A percentile compares a stretch with the other conserved stretches of the same genome.
Conservation (phyloP, 2,888 invertebrate genomes). For the Malthinus seriepunctatus region DNA sequence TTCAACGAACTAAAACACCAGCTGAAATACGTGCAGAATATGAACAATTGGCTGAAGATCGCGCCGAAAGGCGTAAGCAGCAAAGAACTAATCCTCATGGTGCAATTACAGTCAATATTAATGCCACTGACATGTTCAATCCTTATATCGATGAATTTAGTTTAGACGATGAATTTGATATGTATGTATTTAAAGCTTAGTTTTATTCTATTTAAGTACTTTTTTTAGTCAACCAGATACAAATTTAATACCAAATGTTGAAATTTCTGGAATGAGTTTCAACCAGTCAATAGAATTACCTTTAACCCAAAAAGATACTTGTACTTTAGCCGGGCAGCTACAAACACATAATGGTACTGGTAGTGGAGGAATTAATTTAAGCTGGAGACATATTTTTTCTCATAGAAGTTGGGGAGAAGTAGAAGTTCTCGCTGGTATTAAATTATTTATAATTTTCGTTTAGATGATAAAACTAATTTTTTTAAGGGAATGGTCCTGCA, state of each 20-base stretch:
- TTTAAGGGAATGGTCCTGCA: constrained; percentile 69
- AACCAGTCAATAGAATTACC: constrained; percentile 94
- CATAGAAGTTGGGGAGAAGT: constrained; percentile 88
- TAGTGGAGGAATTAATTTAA: constrained; percentile 74
- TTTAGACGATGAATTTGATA: constrained; percentile 52
- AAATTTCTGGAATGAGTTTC: constrained; percentile 92
- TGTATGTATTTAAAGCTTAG: constrained; percentile 36
- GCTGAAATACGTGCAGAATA: constrained; percentile 97
- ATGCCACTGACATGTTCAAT: constrained; percentile 92
- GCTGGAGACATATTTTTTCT: constrained; percentile 76
- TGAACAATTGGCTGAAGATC: constrained; percentile 81
- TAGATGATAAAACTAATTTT: background rate
- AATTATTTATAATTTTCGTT: background rate
- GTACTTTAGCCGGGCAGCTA: constrained; percentile 80
- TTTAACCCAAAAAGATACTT: constrained; percentile 81
- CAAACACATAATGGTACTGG: constrained; percentile 89
- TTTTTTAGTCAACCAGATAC: constrained; percentile 44
- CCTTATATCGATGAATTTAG: constrained; percentile 76
- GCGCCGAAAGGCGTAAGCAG: constrained; percentile 85
- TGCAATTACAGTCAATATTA: constrained; percentile 81
- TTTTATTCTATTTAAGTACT: background rate
- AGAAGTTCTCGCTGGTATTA: constrained; percentile 75
- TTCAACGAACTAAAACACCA: constrained; percentile 89
- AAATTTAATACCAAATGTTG: constrained; percentile 70
- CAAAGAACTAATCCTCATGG: constrained; percentile 93